Base-by-base conservation (phyloP, 2,113 vertebrate species). In the Psilopsiagon aymara region DNA sequence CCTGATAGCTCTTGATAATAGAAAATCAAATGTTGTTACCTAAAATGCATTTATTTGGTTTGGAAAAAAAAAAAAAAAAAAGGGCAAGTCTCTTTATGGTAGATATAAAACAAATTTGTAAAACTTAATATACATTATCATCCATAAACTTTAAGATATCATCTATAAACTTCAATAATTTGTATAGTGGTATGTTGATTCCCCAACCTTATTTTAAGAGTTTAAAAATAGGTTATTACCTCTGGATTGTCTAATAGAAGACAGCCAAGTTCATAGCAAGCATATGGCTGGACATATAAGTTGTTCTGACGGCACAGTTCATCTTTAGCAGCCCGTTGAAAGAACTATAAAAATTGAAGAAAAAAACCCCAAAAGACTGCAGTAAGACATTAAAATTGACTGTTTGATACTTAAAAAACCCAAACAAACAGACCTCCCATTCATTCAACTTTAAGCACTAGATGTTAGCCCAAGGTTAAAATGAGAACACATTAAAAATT, bases 261-360 rank as follows among this genome's bases (percentile, higher is more conserved):
- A 91, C 99, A 99, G 88, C 99, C 99, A 46, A 99, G 98, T 96
- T 99, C 99, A 94, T 99, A 99, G 96, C 99, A 99, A 43, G 99
- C 99, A 66, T 99, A 99, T 0, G 99, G 99, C 98, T 99, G 99
- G 77, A 99, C 79, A 0, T 99, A 99, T 0, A 98, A 98, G 96
- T 99, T 99, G 97, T 97, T 98, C 35, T 99, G 98, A 88, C 98
- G 98, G 49, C 99, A 98, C 69, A 98, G 60, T 37, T 99, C 99
- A 78, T 99, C 99, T 92, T 98, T 98, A 70, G 98, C 98, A 92
- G 99, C 99, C 95, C 98, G 95, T 90, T 99, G 99, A 82, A 99
- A 99, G 18, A 98, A 99, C 99, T 99, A 90, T 13, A 96, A 85
- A 33, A 80, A 80, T 51, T 6, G 37, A 83, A 57, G 21, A 6